Evolutionary conservation across 1,140 invertebrate genomes (phyloP).

Genomic region (Olivierus martensii): DNA sequence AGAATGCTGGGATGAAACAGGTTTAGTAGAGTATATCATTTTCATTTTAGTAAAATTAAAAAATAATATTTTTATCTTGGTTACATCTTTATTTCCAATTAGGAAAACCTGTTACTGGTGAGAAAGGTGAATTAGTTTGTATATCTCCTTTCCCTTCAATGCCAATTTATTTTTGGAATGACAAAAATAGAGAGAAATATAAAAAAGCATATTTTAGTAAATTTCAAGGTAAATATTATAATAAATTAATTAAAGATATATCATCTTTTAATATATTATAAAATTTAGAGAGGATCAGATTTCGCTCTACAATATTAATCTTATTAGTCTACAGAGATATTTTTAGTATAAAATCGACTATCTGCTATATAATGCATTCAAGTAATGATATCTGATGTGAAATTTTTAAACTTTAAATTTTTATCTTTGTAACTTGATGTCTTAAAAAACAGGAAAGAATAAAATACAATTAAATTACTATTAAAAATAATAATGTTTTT

Average conservation of each 20-base stretch:
- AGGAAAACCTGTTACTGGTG: slow-evolving; percentile 34
- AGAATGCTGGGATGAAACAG: slow-evolving; percentile 33
- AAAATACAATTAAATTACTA: too few species aligned
- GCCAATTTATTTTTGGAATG: slow-evolving; percentile 44
- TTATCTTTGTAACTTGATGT: too few species aligned
- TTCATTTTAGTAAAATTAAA: neutral
- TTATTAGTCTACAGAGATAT: too few species aligned
- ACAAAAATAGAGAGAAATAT: slow-evolving; percentile 36
- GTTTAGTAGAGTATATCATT: slow-evolving; percentile 18
- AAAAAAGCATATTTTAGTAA: slow-evolving; percentile 41
- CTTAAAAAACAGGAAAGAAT: too few species aligned
- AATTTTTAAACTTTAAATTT: too few species aligned
- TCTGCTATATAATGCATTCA: too few species aligned
- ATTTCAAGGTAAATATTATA: slow-evolving; percentile 25
- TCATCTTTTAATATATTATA: too few species aligned
- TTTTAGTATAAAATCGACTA: too few species aligned
- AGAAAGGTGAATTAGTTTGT: slow-evolving; percentile 43
- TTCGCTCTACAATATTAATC: too few species aligned
- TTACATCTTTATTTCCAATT: neutral
- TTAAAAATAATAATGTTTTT: too few species aligned
- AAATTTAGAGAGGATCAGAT: too few species aligned
- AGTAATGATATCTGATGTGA: too few species aligned
- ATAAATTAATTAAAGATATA: neutral
- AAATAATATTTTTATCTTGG: neutral
- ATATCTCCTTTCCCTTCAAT: slow-evolving; percentile 43